phyloP scores from a whole-genome alignment of 64 coral and sea anemone species.

The Dendronephthya gigantea region DNA sequence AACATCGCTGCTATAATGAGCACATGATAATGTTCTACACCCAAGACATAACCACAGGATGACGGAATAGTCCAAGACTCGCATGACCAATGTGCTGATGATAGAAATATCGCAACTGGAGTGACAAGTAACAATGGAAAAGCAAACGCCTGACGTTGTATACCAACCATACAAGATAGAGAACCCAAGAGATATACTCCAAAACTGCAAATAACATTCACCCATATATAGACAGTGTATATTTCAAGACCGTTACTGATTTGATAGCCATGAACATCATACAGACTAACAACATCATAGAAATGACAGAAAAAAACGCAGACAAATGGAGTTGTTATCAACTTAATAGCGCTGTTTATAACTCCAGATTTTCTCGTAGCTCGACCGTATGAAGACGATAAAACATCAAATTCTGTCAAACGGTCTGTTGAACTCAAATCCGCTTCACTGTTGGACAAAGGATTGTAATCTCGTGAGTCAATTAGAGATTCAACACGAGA shows the following conservation, averaged over 20 bases:
- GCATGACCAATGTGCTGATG: not conserved
- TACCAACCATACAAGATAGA: not conserved
- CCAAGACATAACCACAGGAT: not conserved
- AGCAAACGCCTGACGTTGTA: not conserved
- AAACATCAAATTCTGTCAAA: constrained; percentile 1
- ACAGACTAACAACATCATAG: not conserved
- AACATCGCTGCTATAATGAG: not conserved
- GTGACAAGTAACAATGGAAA: not conserved
- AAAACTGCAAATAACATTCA: not conserved
- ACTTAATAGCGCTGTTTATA: not conserved
- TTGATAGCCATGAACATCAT: not conserved
- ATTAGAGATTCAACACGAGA: not conserved
- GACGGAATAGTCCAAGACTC: not conserved
- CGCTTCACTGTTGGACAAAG: not conserved
- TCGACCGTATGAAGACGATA: not conserved
- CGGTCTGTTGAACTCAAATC: not conserved
- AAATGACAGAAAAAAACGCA: constrained; percentile 8
- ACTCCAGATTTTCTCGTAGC: not conserved
- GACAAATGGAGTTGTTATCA: not conserved
- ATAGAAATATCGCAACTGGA: not conserved
- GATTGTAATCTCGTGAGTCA: not conserved
- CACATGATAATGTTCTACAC: not conserved
- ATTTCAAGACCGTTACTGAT: not conserved
- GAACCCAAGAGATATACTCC: not conserved
- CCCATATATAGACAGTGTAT: not conserved